Base-by-base conservation (phyloP, 2,797 vertebrate genomes). In the Anomalospiza imberbis region DNA sequence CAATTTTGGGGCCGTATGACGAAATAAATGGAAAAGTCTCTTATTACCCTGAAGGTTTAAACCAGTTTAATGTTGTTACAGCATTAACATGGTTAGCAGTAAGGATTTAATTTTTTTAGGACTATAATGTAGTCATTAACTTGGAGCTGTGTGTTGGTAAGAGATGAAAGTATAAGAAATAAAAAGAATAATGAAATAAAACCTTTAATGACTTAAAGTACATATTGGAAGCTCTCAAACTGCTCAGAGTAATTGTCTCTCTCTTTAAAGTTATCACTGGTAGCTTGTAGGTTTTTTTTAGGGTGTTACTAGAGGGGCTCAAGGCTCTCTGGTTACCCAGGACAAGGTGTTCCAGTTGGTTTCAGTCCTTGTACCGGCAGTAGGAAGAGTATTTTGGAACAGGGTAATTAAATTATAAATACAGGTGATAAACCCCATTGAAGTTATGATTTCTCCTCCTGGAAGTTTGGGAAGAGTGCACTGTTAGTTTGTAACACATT, bases 1-100 rank as follows among this genome's bases (percentile, higher is more conserved):
- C 25, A 17, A 0, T 34, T 57, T 40, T 40, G 32, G 14, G 45
- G 8, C 20, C 9, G 2, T 47, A 13, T 2, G 2, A 12, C 2
- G 3, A 28, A 53, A 55, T 47, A 60, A 77, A 48, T 14, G 13
- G 10, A 3, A 3, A 53, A 45, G 22, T 47, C 10, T 34, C 14
- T 3, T 22, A 3, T 18, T 40, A 14, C 13, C 11, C 5, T 6
- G 32, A 70, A 78, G n/a, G 26, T 29, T 70, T 60, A 26, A 34
- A 29, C 8, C 22, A 13, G 18, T 50, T 50, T 55, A 13, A 6
- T 19, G 4, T 25, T 34, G 5, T 22, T 63, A 26, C 14, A 40
- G 36, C 58, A 29, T 29, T 61, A 40, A 20, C 36, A 61, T 61
- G 58, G 26, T 60, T 60, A 38, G 28, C 26, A 24, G 57, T 38